These are phyloP conservation scores for Saguinus imperator DNA, from an alignment of 2,113 vertebrate genomes.

Conservation along the genomic window DNA sequence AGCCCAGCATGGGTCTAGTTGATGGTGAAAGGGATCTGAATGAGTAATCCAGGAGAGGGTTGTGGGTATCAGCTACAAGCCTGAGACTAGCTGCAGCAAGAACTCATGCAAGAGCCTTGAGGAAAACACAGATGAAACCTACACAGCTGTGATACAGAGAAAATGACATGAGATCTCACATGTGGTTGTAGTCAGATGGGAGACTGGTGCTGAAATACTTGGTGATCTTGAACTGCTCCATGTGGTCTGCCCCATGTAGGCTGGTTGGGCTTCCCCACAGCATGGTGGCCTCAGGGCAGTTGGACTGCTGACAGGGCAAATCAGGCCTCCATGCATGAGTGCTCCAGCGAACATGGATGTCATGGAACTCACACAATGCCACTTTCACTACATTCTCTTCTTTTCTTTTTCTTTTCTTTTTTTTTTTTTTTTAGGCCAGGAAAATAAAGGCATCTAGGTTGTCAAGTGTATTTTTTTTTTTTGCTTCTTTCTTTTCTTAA, in stretches of 20 bases:
- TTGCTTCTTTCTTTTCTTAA: too few species aligned
- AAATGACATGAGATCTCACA: accelerated
- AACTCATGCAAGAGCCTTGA: not conserved
- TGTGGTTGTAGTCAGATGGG: accelerated
- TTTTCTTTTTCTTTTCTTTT: too few species aligned
- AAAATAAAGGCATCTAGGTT: too few species aligned
- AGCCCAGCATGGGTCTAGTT: not conserved
- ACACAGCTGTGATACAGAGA: not conserved
- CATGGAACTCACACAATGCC: not conserved
- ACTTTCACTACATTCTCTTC: too few species aligned
- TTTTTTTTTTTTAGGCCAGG: too few species aligned
- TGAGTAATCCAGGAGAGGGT: too few species aligned
- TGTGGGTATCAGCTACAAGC: not conserved
- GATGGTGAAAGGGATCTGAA: not conserved
- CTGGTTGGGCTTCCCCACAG: not conserved
- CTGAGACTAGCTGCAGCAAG: not conserved
- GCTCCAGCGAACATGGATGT: not conserved
- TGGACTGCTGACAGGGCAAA: not conserved
- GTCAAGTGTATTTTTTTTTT: too few species aligned
- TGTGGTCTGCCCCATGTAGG: not conserved
- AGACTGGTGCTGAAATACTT: not conserved
- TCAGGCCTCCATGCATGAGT: not conserved
- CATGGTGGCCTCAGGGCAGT: not conserved
- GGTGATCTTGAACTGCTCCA: not conserved
- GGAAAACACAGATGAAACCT: not conserved